Percentiles rank a stretch among this genome's conserved stretches.
Conservation (phyloP, 2,888 invertebrate species). For the Pycnomerus fuliginosus region DNA sequence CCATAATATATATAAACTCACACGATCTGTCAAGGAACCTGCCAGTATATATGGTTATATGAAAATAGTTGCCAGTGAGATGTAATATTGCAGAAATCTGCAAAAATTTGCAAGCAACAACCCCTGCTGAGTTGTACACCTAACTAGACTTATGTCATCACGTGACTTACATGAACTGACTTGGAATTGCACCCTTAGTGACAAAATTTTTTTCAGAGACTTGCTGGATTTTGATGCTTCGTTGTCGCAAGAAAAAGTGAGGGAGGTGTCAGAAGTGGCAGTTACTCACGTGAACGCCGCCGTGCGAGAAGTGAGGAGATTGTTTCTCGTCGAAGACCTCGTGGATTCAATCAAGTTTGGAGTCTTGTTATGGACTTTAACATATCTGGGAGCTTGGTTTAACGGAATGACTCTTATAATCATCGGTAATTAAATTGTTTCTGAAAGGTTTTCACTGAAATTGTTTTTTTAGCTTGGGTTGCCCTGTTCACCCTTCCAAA, state of each 20-base stretch:
- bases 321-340: constrained; percentile 96
- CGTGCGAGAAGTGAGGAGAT: constrained; percentile 79
- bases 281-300: constrained; percentile 86
- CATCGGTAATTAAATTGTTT: constrained; percentile 64
- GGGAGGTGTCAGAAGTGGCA: constrained; percentile 81
- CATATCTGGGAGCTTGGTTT: constrained; percentile 98
- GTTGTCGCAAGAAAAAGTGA: constrained; percentile 88
- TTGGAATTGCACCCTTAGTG: too few relatives aligned
- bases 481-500: constrained; percentile 94
- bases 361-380: constrained; percentile 92
- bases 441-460: neutral
- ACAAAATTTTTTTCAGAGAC: constrained; percentile 58
- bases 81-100: too few relatives aligned
- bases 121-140: too few relatives aligned
- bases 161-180: too few relatives aligned
- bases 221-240: constrained; percentile 85
- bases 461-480: constrained; percentile 73
- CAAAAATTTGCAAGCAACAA: too few relatives aligned
- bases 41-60: neutral
- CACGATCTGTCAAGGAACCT: neutral
- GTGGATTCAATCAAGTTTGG: constrained; percentile 96
- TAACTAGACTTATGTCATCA: too few relatives aligned
- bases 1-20: too few relatives aligned
- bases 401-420: constrained; percentile 98
- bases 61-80: neutral